A percentile compares a stretch with the other conserved stretches of the same genome.
These are phyloP conservation scores for Acrossocheilus fasciatus DNA, from an alignment of 2,797 vertebrate genomes.

Conservation along the genomic window DNA sequence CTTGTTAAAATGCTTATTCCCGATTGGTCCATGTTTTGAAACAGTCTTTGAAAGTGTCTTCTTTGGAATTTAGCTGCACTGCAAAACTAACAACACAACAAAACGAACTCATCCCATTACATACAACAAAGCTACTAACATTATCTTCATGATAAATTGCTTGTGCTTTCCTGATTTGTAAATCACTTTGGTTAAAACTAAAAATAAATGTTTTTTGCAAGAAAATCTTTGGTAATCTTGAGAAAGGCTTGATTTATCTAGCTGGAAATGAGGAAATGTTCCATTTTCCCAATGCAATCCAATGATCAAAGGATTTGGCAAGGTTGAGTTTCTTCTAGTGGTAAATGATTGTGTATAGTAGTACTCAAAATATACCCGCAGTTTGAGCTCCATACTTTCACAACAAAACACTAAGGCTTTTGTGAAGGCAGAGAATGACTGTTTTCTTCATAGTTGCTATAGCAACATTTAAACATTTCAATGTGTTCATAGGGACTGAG, in stretches of 20 bases:
- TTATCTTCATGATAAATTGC: background rate
- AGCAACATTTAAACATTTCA: constrained; percentile 79
- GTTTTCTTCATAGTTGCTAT: constrained; percentile 75
- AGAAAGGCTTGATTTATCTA: constrained; percentile 29
- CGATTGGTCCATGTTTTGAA: background rate
- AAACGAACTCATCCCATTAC: background rate
- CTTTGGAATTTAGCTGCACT: background rate
- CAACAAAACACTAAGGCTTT: constrained; percentile 50
- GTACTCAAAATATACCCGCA: constrained; percentile 41
- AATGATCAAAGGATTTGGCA: constrained; percentile 62
- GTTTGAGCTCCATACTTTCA: constrained; percentile 43
- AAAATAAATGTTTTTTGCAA: constrained; percentile 3
- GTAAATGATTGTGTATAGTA: constrained; percentile 67
- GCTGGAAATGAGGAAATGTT: constrained; percentile 25
- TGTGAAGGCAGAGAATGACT: constrained; percentile 58
- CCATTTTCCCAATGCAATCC: constrained; percentile 27
- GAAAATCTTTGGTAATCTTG: background rate
- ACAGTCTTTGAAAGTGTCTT: background rate
- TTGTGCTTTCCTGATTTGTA: background rate
- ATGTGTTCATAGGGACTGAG: constrained; percentile 73
- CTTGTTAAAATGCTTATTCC: background rate
- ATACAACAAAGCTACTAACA: background rate
- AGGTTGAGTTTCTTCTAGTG: constrained; percentile 61
- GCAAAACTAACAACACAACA: background rate
- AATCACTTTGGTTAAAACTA: background rate